phyloP scores from a whole-genome alignment of 2,113 vertebrate genomes.

The Stegostoma tigrinum region DNA sequence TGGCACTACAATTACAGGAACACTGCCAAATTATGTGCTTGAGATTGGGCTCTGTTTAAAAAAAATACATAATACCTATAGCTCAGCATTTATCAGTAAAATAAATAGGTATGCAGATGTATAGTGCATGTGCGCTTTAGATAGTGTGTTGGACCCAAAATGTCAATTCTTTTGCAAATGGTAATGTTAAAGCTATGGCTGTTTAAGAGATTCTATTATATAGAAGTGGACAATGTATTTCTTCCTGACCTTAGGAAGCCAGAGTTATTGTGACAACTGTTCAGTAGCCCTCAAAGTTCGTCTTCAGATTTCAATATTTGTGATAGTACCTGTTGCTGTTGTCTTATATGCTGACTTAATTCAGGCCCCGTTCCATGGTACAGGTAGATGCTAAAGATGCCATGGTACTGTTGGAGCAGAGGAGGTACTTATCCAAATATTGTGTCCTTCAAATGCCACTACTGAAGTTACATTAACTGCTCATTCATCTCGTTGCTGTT shows the following conservation, averaged over 20 bases:
- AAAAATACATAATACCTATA: conserved; percentile 18
- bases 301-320: background rate
- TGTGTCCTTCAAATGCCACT: background rate
- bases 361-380: background rate
- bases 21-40: conserved; percentile 14
- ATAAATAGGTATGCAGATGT: background rate
- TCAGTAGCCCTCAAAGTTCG: background rate
- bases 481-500: background rate
- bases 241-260: background rate
- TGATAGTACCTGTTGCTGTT: background rate
- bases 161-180: background rate
- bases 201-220: background rate
- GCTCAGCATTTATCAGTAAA: conserved; percentile 22
- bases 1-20: background rate
- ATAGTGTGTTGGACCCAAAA: background rate
- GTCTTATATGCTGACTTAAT: background rate
- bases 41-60: conserved; percentile 1
- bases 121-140: background rate
- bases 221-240: background rate
- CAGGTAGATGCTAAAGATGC: background rate
- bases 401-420: background rate
- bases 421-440: background rate
- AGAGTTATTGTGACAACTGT: background rate
- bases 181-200: background rate
- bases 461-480: background rate